Conservation (phyloP, 2,113 vertebrate genomes). For the Apteryx mantelli region DNA sequence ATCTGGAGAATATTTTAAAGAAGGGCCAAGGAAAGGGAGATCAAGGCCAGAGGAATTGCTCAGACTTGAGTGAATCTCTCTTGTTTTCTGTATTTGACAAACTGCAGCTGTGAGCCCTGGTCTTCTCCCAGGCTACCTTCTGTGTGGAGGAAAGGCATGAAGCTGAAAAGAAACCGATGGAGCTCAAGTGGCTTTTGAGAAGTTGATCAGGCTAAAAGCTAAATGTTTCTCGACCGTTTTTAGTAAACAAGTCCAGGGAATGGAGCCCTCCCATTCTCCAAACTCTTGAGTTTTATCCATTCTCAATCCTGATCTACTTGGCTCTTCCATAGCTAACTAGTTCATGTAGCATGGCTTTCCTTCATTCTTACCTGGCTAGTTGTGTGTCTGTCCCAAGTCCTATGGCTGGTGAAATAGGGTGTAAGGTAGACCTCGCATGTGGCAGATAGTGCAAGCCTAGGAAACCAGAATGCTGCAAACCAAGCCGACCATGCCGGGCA, state of each 20-base stretch:
- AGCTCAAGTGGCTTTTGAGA: neutral
- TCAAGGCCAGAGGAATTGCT: constrained; percentile 22
- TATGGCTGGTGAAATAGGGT: neutral
- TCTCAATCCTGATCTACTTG: neutral
- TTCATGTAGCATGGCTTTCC: too few species aligned
- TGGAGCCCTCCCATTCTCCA: neutral
- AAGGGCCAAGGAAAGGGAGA: neutral
- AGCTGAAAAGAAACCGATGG: neutral
- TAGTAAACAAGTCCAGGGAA: neutral
- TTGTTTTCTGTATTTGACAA: constrained; percentile 13
- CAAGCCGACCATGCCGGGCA: neutral
- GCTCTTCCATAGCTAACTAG: neutral
- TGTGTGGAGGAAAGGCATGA: neutral
- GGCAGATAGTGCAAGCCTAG: neutral
- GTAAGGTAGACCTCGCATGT: accelerated
- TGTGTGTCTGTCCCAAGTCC: neutral
- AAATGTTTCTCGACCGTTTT: neutral
- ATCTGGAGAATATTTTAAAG: neutral
- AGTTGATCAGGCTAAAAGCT: neutral
- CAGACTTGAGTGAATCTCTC: neutral
- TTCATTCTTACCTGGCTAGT: neutral
- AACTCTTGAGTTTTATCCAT: neutral
- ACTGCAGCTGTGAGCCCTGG: neutral
- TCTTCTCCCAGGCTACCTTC: neutral
- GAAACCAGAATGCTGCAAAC: neutral